phyloP scores from a whole-genome alignment of 2,113 vertebrate genomes.

The Rhabdomys dilectus region DNA sequence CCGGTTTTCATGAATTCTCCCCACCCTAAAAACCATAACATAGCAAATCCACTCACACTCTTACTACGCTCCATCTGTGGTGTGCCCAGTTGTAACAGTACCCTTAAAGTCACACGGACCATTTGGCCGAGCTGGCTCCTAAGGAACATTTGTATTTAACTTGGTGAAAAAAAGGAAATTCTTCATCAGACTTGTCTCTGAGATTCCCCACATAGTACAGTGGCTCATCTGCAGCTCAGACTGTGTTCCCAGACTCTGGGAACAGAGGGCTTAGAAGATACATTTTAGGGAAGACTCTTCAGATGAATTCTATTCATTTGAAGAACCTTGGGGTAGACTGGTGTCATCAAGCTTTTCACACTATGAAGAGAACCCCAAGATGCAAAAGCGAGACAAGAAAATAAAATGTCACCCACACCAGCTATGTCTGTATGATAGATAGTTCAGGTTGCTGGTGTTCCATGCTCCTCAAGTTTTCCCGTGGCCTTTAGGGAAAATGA shows the following conservation, averaged over 20 bases:
- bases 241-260: background rate
- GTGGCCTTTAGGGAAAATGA: constrained; percentile 44
- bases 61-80: background rate
- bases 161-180: background rate
- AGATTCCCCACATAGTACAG: background rate
- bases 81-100: background rate
- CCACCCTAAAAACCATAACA: background rate
- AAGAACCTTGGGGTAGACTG: background rate
- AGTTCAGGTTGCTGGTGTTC: background rate
- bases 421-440: background rate
- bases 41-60: background rate
- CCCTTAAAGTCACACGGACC: background rate
- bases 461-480: constrained; percentile 15
- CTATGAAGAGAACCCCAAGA: constrained; percentile 4
- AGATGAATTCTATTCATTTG: background rate
- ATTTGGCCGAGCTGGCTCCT: background rate
- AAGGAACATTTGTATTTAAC: constrained; percentile 13
- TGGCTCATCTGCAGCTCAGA: background rate
- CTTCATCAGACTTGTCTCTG: background rate
- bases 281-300: background rate
- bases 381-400: constrained; percentile 49
- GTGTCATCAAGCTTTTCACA: background rate
- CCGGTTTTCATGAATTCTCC: constrained; percentile 12
- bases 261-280: background rate
- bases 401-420: background rate